phyloP scores from a whole-genome alignment of 1,140 invertebrate genomes.

The Tyrophagus putrescentiae region DNA sequence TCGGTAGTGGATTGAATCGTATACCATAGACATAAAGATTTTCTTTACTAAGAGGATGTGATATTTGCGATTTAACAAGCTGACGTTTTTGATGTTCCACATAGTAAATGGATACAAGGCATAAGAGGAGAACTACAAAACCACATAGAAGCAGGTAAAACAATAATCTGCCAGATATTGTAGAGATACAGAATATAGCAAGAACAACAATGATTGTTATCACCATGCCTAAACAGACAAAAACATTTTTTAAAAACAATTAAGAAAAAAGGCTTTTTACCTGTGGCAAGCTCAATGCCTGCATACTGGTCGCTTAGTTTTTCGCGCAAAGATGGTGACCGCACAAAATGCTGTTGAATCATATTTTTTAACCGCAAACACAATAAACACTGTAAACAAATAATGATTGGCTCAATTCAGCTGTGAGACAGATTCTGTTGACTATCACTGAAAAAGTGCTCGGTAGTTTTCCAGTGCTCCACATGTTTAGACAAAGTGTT shows the following conservation, averaged over 20 bases:
- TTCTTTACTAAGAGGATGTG: background rate
- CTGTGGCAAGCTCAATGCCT: constrained; percentile 6
- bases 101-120: background rate
- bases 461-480: background rate
- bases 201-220: constrained; percentile 14
- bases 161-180: background rate
- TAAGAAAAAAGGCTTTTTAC: constrained; percentile 1
- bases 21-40: background rate
- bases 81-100: constrained; percentile 7
- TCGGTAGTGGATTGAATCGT: background rate
- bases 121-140: constrained; percentile 6
- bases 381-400: background rate
- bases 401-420: background rate
- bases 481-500: background rate
- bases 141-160: background rate
- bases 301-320: constrained; percentile 16
- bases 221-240: background rate
- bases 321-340: constrained; percentile 16
- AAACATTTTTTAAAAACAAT: background rate
- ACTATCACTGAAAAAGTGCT: background rate
- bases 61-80: background rate
- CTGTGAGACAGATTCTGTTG: background rate
- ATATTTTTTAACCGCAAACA: background rate
- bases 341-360: constrained; percentile 18
- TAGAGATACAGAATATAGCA: constrained; percentile 16